Conservation (phyloP, 2,797 vertebrate species). For the Gadopsis bispinosus region DNA sequence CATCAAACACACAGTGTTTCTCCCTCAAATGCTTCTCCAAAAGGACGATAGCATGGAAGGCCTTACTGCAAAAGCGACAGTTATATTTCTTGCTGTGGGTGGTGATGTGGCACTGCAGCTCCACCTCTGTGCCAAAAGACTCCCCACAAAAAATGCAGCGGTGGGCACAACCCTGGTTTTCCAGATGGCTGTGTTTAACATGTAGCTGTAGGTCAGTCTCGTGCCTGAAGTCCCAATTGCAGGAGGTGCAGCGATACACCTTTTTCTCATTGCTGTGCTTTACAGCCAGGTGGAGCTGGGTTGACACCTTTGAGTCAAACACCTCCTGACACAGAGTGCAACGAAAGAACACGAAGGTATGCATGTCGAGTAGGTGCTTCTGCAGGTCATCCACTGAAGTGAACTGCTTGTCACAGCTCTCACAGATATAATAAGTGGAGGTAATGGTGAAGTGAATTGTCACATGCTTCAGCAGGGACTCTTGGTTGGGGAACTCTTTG, state of each 20-base stretch:
- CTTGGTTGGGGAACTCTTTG: constrained; percentile 98
- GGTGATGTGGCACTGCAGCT: constrained; percentile 98
- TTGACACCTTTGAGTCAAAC: constrained; percentile 98
- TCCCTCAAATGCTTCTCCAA: constrained; percentile 96
- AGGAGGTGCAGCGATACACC: constrained; percentile 96
- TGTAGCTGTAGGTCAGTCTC: constrained; percentile 97
- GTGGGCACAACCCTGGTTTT: constrained; percentile 95
- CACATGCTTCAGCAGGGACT: constrained; percentile 96
- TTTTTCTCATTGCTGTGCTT: constrained; percentile 99
- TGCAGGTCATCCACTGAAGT: constrained; percentile 97
- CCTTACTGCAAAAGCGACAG: constrained; percentile 98
- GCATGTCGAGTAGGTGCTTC: constrained; percentile 98
- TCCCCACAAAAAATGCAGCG: constrained; percentile 98
- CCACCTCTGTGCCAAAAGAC: constrained; percentile 97
- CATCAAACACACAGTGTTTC: constrained; percentile 97
- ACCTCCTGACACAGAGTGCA: constrained; percentile 98
- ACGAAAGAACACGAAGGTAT: constrained; percentile 98
- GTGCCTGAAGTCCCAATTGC: constrained; percentile 98
- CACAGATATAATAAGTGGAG: constrained; percentile 97
- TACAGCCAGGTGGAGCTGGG: constrained; percentile 96
- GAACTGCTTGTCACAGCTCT: constrained; percentile 99
- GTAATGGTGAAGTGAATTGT: constrained; percentile 97
- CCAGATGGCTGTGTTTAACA: constrained; percentile 97
- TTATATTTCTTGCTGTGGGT: constrained; percentile 99
- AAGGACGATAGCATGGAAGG: constrained; percentile 95